Percentiles rank a stretch among this genome's conserved stretches.
Evolutionary conservation across 2,888 invertebrate species (phyloP).

Genomic region (Sipha maydis): DNA sequence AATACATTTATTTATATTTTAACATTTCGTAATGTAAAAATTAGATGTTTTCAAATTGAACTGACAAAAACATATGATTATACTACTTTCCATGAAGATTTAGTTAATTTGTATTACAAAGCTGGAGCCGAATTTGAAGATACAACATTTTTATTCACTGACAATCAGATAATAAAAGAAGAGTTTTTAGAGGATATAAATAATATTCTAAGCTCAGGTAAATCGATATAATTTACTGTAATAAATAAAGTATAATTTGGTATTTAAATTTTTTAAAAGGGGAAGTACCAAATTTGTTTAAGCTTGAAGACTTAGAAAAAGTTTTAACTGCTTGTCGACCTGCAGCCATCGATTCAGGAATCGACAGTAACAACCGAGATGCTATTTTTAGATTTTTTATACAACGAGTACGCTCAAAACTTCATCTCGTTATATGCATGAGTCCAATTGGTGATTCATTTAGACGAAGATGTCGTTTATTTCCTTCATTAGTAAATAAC

Average conservation of each 20-base stretch:
- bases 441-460: conserved; percentile 90
- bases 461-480: conserved; percentile 84
- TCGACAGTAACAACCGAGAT: conserved; percentile 81
- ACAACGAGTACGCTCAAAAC: conserved; percentile 83
- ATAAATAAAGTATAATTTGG: not conserved
- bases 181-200: conserved; percentile 94
- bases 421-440: conserved; percentile 90
- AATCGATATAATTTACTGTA: conserved; percentile 67
- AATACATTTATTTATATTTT: not conserved
- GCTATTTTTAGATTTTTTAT: conserved; percentile 93
- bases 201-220: conserved; percentile 91
- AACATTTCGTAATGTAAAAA: conserved; percentile 41
- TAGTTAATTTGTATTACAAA: conserved; percentile 82
- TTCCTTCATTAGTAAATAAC: conserved; percentile 92
- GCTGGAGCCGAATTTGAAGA: conserved; percentile 88
- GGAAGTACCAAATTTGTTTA: conserved; percentile 91
- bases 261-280: conserved; percentile 69
- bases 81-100: conserved; percentile 78
- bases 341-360: conserved; percentile 77
- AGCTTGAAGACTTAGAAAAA: conserved; percentile 86
- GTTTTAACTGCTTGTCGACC: conserved; percentile 80
- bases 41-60: conserved; percentile 87
- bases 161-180: conserved; percentile 87
- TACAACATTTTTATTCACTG: conserved; percentile 87
- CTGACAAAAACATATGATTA: conserved; percentile 86